These are phyloP conservation scores for Heptranchias perlo DNA, from an alignment of 2,113 vertebrate genomes.

Conservation along the genomic window DNA sequence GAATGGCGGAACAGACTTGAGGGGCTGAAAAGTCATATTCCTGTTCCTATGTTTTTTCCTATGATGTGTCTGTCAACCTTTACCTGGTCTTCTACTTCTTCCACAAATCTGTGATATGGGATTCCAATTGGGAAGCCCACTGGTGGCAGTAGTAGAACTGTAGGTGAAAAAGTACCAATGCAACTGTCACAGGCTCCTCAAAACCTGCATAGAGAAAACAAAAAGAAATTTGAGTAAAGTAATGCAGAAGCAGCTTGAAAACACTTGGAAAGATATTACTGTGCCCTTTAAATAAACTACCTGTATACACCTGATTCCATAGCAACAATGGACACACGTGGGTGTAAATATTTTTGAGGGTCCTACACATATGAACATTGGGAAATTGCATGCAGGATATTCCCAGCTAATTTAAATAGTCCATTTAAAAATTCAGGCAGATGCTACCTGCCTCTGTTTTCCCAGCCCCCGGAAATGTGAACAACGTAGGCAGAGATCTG, in stretches of 20 bases:
- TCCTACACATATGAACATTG: neutral
- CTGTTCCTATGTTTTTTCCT: too few relatives aligned
- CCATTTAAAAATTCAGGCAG: neutral
- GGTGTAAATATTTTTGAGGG: neutral
- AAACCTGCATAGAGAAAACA: too few relatives aligned
- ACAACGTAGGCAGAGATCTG: too few relatives aligned
- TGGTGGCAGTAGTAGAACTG: neutral
- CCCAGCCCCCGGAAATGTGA: too few relatives aligned
- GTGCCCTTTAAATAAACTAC: neutral
- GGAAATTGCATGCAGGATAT: neutral
- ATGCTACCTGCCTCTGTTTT: neutral
- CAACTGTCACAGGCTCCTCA: neutral
- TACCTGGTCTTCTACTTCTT: neutral
- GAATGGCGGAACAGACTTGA: too few relatives aligned
- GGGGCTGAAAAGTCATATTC: too few relatives aligned
- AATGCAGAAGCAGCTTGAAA: neutral
- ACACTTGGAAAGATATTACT: neutral
- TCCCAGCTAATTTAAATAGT: neutral
- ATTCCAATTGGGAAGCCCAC: neutral
- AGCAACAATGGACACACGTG: neutral
- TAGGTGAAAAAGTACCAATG: neutral
- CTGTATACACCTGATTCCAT: neutral
- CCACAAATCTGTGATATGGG: neutral
- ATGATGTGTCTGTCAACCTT: neutral
- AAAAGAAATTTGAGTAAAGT: too few relatives aligned